Base-by-base conservation (phyloP, 2,888 invertebrate species). In the Agrotis exclamationis region DNA sequence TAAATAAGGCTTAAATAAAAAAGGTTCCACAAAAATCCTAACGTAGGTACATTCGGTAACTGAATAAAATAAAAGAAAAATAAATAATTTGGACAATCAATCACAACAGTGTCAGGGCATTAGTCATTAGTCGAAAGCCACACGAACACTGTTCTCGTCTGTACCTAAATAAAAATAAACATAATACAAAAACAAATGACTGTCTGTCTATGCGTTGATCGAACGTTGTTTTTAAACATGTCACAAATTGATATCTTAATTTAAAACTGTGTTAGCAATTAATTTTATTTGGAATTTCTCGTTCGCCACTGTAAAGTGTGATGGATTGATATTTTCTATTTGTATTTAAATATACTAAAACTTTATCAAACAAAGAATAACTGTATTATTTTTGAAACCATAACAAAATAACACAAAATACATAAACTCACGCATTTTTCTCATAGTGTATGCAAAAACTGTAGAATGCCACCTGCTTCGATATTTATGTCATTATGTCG, bases 61-160 rank as follows among this genome's bases (percentile, higher is more conserved):
- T 33, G 64, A 70, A 76, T 48, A 47, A 60, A 81, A 66, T 20
- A 33, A 62, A 78, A 67, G 11, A n/a, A 68, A 79, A 79, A 80
- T 56, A 80, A 80, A 83, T 68, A 68, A 71, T 57, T 70, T 80
- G 50, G 62, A 68, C 67, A 83, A 83, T 83, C 80, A 63, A 83
- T 76, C 81, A 83, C 69, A 82, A 59, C 83, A 63, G 39, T 82
- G 83, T 73, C 74, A 63, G 48, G 20, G 33, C 79, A 79, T 82
- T 82, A 79, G 79, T 65, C 83, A 79, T 79, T 79, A 79, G 82
- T 54, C 62, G 39, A 64, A 82, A 79, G 58, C 68, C 83, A 79
- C 62, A 72, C 51, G 33, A 62, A 53, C 45, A 22, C 50, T 67
- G 66, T 59, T 44, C 64, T 53, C 53, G 28, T 24, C 50, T 56